These are phyloP conservation scores for Streptopelia turtur DNA, from an alignment of 2,797 vertebrate species.

Conservation along the genomic window DNA sequence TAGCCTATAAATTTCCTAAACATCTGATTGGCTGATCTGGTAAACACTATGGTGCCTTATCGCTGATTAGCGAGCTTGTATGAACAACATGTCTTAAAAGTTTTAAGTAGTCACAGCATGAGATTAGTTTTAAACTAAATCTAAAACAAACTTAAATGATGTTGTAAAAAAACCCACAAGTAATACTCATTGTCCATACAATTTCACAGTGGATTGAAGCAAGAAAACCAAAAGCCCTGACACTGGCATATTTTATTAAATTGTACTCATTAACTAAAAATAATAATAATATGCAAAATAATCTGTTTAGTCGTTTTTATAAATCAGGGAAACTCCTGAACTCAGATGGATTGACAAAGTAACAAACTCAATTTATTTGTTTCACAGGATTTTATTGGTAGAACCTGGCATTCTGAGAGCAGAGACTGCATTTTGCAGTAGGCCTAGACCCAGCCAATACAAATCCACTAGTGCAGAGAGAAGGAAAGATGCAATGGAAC, in stretches of 20 bases:
- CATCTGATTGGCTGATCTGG: background rate
- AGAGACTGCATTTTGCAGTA: background rate
- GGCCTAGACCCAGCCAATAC: background rate
- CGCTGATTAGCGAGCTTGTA: background rate
- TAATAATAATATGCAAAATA: background rate
- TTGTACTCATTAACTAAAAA: background rate
- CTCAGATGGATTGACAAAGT: background rate
- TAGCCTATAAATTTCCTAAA: background rate
- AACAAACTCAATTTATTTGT: background rate
- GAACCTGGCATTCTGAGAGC: background rate
- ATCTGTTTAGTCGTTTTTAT: background rate
- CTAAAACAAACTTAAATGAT: background rate
- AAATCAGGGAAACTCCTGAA: background rate
- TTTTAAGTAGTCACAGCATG: background rate
- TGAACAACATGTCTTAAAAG: accelerated
- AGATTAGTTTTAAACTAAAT: background rate
- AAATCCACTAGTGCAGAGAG: background rate
- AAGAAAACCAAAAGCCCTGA: background rate
- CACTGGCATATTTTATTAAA: background rate
- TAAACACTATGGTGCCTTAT: background rate
- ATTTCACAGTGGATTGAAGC: background rate
- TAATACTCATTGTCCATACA: background rate
- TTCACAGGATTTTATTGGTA: background rate
- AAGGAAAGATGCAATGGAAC: background rate
- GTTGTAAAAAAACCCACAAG: background rate